Base-by-base conservation (phyloP, 2,113 vertebrate species). In the Pedetes capensis region DNA sequence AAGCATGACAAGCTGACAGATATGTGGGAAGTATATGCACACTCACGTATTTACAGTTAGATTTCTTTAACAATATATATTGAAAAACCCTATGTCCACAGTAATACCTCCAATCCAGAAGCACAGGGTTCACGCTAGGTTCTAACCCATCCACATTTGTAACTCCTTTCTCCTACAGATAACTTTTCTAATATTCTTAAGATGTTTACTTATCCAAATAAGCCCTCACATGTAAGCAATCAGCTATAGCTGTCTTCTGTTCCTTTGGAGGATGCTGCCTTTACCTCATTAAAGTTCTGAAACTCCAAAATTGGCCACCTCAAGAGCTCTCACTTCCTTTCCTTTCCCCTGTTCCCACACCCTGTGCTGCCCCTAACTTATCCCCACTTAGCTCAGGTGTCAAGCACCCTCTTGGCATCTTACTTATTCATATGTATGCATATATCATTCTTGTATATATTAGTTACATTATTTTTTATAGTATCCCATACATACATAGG, bases 131-230 rank as follows among this genome's bases (percentile, higher is more conserved):
- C 39, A 87, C 66, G 78, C 23, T 39, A 49, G 27, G 89, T 89
- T 92, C 39, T 20, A 68, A 53, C 69, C 23, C 49, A n/a, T 81
- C 22, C 22, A 49, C 37, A 89, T 82, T 76, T 86, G 25, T 59
- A 82, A 86, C 22, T 85, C 47, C 22, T 86, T 63, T 86, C 63
- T 95, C 22, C 71, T 79, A 84, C 27, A 69, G 25, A 89, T 72
- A 92, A 44, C 51, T n/a, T n/a, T 90, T 64, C 78, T 78, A n/a
- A 69, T 76, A 85, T 69, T 37, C 59, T 80, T 93, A 37, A 57
- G 27, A 86, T 71, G n/a, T 76, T 66, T 57, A 76, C 22, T 92
- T 86, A 32, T 87, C 95, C 75, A 44, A 95, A 87, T 18, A 80
- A 34, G 17, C 37, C 5, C 12, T 39, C 25, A 14, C 74, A 51